Evolutionary conservation across 2,113 vertebrate genomes (phyloP), one percentile per base, ranked within the genome.

Genomic region (Chlorodrepanis virens): DNA sequence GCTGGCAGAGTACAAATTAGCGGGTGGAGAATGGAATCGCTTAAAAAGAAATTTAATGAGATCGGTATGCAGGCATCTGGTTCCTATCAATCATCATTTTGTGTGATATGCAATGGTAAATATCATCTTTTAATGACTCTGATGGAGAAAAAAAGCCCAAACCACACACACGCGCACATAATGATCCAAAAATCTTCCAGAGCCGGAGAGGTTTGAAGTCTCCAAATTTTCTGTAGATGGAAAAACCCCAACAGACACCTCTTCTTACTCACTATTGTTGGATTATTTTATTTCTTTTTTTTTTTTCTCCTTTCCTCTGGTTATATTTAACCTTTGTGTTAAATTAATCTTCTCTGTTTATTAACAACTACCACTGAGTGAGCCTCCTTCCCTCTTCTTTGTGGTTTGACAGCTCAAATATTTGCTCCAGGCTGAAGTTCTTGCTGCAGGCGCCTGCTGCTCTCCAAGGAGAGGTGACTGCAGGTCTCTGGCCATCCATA

Each of bases 271-370:
- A 0, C 79, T 71, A 23, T 75, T 89, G 86, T 94, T 95, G 67
- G 77, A 87, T 79, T 95, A 22, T 18, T 92, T 93, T 85, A 83
- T 88, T 85, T 71, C 65, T 92, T 92, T 27, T 76, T 74, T 76
- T 74, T 56, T 40, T 19, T 27, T 18, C 63, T 31, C 31, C 45
- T 70, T 90, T 85, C 68, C 85, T 89, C 72, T 93, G 88, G 83
- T 87, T 96, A 96, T 95, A 94, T 95, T 95, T 96, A 94, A 96
- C 72, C 86, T 96, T 89, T 92, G 90, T 93, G 89, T 94, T 87
- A 72, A 82, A 96, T 96, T 89, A 92, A 93, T 96, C 93, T 96
- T 95, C 80, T 89, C 28, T 96, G 90, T 97, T 97, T 96, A 96
- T 96, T 82, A 86, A 88, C 90, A 93, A 49, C 52, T n/a, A 83